phyloP scores from a whole-genome alignment of 2,888 invertebrate genomes.

The Epirrhoe alternata region DNA sequence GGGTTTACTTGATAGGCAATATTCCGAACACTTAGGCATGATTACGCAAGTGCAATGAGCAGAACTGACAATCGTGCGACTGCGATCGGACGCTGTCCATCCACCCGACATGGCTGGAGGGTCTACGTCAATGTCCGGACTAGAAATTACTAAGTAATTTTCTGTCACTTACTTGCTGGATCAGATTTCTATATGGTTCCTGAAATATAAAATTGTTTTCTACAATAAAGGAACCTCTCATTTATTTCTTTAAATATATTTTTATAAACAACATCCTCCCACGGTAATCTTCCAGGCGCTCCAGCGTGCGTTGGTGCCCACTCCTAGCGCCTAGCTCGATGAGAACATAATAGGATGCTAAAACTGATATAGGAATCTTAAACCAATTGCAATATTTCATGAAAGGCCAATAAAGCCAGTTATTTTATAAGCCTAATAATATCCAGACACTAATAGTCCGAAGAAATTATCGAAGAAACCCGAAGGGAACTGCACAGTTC shows the following conservation, averaged over 20 bases:
- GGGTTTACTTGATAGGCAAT: conserved; percentile 38
- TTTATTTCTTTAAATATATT: too few relatives aligned
- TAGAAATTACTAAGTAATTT: conserved; percentile 36
- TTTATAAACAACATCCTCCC: too few relatives aligned
- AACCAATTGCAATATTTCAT: conserved; percentile 26
- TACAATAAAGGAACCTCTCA: too few relatives aligned
- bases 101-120: conserved; percentile 49
- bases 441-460: conserved; percentile 47
- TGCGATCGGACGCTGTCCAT: conserved; percentile 57
- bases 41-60: conserved; percentile 71
- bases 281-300: too few relatives aligned
- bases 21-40: conserved; percentile 40
- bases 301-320: too few relatives aligned
- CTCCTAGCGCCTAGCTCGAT: conserved; percentile 7
- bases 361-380: conserved; percentile 21
- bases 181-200: not conserved
- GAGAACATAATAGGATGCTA: conserved; percentile 23
- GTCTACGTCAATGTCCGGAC: conserved; percentile 42
- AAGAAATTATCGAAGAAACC: conserved; percentile 55
- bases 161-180: not conserved
- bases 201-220: not conserved
- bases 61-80: conserved; percentile 67
- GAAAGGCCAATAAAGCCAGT: conserved; percentile 33
- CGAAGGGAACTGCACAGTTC: conserved; percentile 56
- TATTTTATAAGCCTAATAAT: conserved; percentile 46